Percentiles rank a stretch among this genome's conserved stretches.
These are phyloP conservation scores for Origma solitaria DNA, from an alignment of 2,113 vertebrate genomes.

Conservation along the genomic window DNA sequence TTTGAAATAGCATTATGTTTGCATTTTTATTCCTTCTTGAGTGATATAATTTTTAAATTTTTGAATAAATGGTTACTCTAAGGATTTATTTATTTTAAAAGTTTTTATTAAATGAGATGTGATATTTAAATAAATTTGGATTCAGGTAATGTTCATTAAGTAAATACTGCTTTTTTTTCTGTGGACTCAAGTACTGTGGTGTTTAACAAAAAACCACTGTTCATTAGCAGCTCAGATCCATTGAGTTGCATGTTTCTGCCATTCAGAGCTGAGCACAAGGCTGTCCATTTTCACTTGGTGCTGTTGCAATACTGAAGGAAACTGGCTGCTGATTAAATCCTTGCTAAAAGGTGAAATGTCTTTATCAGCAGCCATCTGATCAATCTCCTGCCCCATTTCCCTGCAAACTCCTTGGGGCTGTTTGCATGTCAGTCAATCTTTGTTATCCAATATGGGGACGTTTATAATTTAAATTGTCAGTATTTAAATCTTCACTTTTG, in stretches of 20 bases:
- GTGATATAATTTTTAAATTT: neutral
- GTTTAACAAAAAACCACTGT: neutral
- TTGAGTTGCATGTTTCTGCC: neutral
- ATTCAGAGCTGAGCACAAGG: neutral
- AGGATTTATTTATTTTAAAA: neutral
- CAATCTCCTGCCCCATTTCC: neutral
- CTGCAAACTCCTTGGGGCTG: neutral
- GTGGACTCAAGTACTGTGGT: neutral
- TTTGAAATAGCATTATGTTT: neutral
- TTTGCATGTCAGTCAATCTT: neutral
- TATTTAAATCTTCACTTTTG: neutral
- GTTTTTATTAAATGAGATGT: neutral
- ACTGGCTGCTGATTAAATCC: neutral
- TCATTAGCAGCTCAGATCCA: neutral
- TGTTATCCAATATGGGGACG: rapidly evolving
- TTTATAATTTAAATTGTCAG: neutral
- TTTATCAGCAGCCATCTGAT: neutral
- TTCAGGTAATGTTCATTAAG: neutral
- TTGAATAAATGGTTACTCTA: neutral
- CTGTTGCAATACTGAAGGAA: neutral
- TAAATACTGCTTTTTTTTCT: neutral
- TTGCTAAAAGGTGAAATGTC: neutral
- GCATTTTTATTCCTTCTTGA: neutral
- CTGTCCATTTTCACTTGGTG: neutral
- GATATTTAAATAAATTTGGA: neutral